Conservation (phyloP, 2,888 invertebrate species). For the Corythucha ciliata region DNA sequence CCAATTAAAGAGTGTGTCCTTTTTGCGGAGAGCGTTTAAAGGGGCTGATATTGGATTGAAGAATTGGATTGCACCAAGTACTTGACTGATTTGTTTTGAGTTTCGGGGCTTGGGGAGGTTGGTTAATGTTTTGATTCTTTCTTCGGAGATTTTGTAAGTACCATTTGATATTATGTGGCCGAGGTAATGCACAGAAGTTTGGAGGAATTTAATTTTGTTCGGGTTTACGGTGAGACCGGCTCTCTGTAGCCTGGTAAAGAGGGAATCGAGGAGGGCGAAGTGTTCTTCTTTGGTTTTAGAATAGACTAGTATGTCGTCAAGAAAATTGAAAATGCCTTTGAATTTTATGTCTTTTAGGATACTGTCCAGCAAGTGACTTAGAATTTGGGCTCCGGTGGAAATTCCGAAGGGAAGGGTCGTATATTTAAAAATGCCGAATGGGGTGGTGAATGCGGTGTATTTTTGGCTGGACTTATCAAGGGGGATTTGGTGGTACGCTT, state of each 20-base stretch:
- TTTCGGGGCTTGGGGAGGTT: slow-evolving; percentile 6
- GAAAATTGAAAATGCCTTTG: slow-evolving; percentile 24
- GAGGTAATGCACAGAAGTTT: slow-evolving; percentile 13
- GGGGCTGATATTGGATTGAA: too few relatives aligned
- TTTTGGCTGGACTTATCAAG: slow-evolving; percentile 5
- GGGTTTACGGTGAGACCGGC: slow-evolving; percentile 33
- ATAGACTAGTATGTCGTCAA: slow-evolving; percentile 28
- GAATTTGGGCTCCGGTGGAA: slow-evolving; percentile 19
- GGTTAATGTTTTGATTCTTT: not conserved
- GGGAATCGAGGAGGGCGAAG: slow-evolving; percentile 15
- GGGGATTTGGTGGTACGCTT: slow-evolving; percentile 26
- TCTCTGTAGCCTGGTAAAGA: slow-evolving; percentile 25
- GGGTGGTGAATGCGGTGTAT: slow-evolving; percentile 22
- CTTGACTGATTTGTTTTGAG: slow-evolving; percentile 8
- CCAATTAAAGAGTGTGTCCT: too few relatives aligned
- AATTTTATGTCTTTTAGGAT: slow-evolving; percentile 26
- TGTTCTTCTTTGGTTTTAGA: slow-evolving; percentile 23
- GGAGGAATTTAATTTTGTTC: slow-evolving; percentile 27
- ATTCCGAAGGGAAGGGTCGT: slow-evolving; percentile 27
- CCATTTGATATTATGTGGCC: slow-evolving; percentile 20
- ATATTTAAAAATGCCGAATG: slow-evolving; percentile 21
- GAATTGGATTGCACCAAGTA: slow-evolving; percentile 14
- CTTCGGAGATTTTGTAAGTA: not conserved
- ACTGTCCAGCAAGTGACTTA: slow-evolving; percentile 21
- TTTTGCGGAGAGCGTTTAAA: too few relatives aligned